These are phyloP conservation scores for Elaeidobius kamerunicus DNA, from an alignment of 2,888 invertebrate genomes.

Conservation along the genomic window DNA sequence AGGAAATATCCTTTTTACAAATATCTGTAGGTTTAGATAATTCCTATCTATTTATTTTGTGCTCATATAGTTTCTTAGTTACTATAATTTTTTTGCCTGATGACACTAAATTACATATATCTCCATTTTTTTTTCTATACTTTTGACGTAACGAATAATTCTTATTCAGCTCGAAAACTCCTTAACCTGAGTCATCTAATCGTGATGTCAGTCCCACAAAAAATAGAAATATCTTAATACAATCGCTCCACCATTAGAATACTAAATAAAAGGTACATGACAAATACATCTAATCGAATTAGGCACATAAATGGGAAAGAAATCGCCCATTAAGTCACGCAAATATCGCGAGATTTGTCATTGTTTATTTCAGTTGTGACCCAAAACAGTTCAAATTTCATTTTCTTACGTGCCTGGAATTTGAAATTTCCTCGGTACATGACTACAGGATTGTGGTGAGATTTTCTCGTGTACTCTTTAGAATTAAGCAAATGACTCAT, in stretches of 20 bases:
- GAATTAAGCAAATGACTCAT: too few relatives aligned
- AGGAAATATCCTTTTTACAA: slow-evolving; percentile 25
- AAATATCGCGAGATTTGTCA: slow-evolving; percentile 26
- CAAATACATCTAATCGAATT: slow-evolving; percentile 13
- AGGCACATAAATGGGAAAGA: slow-evolving; percentile 25
- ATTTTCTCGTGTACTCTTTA: too few relatives aligned
- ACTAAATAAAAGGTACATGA: neutral
- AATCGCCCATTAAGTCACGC: slow-evolving; percentile 27
- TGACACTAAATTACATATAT: too few relatives aligned
- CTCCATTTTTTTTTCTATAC: too few relatives aligned
- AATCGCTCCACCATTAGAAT: neutral
- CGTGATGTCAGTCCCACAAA: neutral
- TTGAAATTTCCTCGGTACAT: neutral
- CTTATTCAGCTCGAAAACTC: slow-evolving; percentile 4
- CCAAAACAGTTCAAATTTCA: slow-evolving; percentile 27
- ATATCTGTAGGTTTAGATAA: too few relatives aligned
- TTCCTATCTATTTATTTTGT: too few relatives aligned
- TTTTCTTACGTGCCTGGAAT: slow-evolving; percentile 27
- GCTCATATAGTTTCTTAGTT: too few relatives aligned
- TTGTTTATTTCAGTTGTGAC: slow-evolving; percentile 24
- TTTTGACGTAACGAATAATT: too few relatives aligned
- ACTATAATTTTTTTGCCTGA: too few relatives aligned
- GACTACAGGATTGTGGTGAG: too few relatives aligned
- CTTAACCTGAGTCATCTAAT: slow-evolving; percentile 10
- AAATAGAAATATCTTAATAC: neutral